These are phyloP conservation scores for Centruroides sculpturatus DNA, from an alignment of 1,140 invertebrate species.

Conservation along the genomic window DNA sequence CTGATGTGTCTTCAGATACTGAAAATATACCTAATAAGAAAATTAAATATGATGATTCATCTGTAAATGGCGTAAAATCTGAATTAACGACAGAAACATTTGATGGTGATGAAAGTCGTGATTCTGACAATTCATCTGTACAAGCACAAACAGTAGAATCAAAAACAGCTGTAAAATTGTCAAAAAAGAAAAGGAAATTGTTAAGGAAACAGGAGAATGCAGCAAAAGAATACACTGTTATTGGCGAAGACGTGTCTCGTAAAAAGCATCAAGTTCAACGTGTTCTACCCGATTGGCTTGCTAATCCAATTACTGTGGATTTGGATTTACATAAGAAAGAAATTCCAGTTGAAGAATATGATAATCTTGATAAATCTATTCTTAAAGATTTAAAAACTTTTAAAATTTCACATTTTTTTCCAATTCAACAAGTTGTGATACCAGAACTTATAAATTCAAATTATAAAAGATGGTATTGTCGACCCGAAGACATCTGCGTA, in stretches of 20 bases:
- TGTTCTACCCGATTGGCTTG: constrained; percentile 71
- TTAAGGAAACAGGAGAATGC: background rate
- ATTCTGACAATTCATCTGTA: too few relatives aligned
- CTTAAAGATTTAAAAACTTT: constrained; percentile 48
- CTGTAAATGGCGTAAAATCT: too few relatives aligned
- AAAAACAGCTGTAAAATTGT: too few relatives aligned
- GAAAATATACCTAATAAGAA: too few relatives aligned
- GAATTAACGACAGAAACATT: too few relatives aligned
- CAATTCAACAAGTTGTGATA: constrained; percentile 72
- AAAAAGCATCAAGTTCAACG: constrained; percentile 41
- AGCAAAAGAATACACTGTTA: constrained; percentile 24
- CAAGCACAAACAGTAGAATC: too few relatives aligned
- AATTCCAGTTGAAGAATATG: constrained; percentile 40
- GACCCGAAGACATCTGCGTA: constrained; percentile 82
- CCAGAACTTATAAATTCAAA: constrained; percentile 55
- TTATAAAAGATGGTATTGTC: constrained; percentile 37
- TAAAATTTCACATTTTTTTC: constrained; percentile 63
- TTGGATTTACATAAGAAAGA: constrained; percentile 47
- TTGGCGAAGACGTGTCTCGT: constrained; percentile 23
- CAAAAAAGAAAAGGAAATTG: too few relatives aligned
- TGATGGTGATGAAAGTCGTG: too few relatives aligned
- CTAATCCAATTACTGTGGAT: constrained; percentile 58
- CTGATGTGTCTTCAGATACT: too few relatives aligned
- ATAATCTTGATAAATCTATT: constrained; percentile 43
- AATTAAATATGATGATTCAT: too few relatives aligned